Percentiles rank a stretch among this genome's conserved stretches.
Conservation (phyloP, 2,888 invertebrate genomes). For the Orgyia antiqua region DNA sequence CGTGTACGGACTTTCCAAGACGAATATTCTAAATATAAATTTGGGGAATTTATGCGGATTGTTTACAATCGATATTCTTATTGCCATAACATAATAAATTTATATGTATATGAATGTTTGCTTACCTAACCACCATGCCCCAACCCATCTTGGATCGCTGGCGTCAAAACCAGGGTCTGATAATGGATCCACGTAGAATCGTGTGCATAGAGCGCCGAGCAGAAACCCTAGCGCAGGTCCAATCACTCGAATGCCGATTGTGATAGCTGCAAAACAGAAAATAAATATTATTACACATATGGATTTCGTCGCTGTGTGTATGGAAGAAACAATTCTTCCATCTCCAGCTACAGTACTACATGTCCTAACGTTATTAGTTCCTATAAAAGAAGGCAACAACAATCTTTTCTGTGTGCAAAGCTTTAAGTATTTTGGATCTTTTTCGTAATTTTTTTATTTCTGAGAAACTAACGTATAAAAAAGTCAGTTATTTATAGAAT, state of each 20-base stretch:
- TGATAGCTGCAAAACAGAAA: slow-evolving; percentile 83
- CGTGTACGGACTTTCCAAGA: too few relatives aligned
- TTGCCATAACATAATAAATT: too few relatives aligned
- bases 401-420: slow-evolving; percentile 6
- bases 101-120: too few relatives aligned
- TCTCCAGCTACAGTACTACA: not conserved
- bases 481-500: too few relatives aligned
- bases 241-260: slow-evolving; percentile 93
- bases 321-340: not conserved
- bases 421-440: too few relatives aligned
- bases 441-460: too few relatives aligned
- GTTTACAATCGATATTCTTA: too few relatives aligned
- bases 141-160: slow-evolving; percentile 93
- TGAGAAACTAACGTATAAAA: too few relatives aligned
- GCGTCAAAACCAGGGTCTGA: slow-evolving; percentile 85
- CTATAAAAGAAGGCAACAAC: too few relatives aligned
- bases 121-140: slow-evolving; percentile 98
- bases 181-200: slow-evolving; percentile 90
- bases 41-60: too few relatives aligned
- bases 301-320: not conserved
- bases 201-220: slow-evolving; percentile 92
- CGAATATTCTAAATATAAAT: too few relatives aligned
- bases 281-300: not conserved
- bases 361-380: too few relatives aligned
- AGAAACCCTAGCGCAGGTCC: slow-evolving; percentile 95